Base-by-base conservation (phyloP, 1,140 invertebrate species). In the Drosophila funebris region DNA sequence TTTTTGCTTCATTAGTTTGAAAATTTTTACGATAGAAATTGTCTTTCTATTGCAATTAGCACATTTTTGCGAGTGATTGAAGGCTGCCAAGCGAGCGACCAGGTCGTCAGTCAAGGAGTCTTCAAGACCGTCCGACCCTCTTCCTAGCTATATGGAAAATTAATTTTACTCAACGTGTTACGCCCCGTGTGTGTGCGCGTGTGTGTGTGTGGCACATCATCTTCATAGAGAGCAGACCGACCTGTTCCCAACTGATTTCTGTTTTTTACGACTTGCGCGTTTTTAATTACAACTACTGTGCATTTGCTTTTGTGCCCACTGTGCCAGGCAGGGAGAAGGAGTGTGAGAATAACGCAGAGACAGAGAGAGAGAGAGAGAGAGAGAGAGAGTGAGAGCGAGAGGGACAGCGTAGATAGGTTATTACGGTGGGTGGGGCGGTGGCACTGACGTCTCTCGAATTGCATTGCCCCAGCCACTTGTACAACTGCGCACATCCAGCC, bases 1-100 rank as follows among this genome's bases (percentile, higher is more conserved):
- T 81, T 82, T 76, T 41, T 54, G 75, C 78, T 88, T 87, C 72
- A 88, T 88, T 88, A 87, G 75, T 60, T 68, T 61, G 56, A 77
- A 61, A 36, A 73, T 56, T 70, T 61, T 66, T 80, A 85, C 77
- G 78, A 78, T 87, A 67, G 82, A 87, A 87, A 82, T 82, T 82
- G 83, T 87, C 71, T 69, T 87, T 87, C 78, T 78, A 88, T 87
- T 83, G 83, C 82, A 87, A 87, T 87, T 87, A 87, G 78, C 83
- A 76, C 75, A 87, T 83, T 88, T 84, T 46, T 70, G 48, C 68
- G 54, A 53, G 63, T 87, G 82, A 82, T 87, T 87, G 78, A 88
- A 83, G 74, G 60, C 78, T 78, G 82, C 48, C 71, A 79, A 52
- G 67, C 62, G 70, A 52, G 67, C 62, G 70, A 24, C 58, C 46